Base-by-base conservation (phyloP, 1,140 invertebrate genomes). In the Rhagoletis zephyria region DNA sequence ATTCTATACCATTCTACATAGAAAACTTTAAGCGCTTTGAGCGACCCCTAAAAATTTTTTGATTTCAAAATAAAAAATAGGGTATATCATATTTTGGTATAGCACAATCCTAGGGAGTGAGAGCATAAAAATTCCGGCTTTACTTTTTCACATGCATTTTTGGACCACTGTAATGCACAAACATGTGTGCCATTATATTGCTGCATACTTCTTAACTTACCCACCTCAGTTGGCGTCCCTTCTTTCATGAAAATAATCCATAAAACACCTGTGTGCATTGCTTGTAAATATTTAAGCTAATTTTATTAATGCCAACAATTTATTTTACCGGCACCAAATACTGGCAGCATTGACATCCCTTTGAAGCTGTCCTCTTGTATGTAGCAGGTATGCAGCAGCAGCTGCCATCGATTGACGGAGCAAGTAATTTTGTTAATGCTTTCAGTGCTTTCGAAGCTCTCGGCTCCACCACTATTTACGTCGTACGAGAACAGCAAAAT, bases 281-380 rank as follows among this genome's bases (percentile, higher is more conserved):
- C 48, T 81, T 81, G 74, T 81, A 81, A 81, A 81, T 81, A 81
- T 81, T 81, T 81, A 56, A 81, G 74, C 74, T 81, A 81, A 81
- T 81, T 81, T 81, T 81, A 81, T 81, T 56, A 81, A 81, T 81
- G 74, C 48, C 74, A 81, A 59, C 74, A 51, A 81, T 81, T 59
- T 56, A 81, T 81, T 81, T 81, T 48, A 48, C 12, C 74, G 14
- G 7, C 48, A 51, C 48, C 74, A 56, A 81, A 81, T 48, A 70
- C 30, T 30, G 48, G 16, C 48, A 19, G 9, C 19, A 81, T 12
- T 30, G 16, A 51, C 74, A 19, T 19, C 45, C 7, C 74, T 14
- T 56, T 30, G 74, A 3, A 81, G 74, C 48, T 56, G 74, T 16
- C 40, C 30, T 30, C 30, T 30, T 30, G 30, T 30, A 30, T 30